A percentile compares a stretch with the other conserved stretches of the same genome.
phyloP scores from a whole-genome alignment of 2,888 invertebrate genomes.

The Cerceris rybyensis region DNA sequence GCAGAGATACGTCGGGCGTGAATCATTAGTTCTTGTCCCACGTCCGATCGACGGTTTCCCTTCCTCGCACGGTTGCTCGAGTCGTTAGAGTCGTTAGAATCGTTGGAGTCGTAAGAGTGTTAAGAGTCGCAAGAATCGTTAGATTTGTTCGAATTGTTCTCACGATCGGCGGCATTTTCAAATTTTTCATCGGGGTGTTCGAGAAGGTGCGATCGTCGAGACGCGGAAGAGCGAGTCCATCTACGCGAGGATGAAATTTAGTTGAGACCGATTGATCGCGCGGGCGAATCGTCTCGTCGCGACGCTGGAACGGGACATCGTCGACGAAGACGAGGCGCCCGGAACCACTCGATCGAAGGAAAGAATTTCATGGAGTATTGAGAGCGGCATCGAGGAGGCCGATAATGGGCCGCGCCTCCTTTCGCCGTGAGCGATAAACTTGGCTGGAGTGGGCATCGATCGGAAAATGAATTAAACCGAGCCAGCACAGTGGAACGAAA shows the following conservation, averaged over 20 bases:
- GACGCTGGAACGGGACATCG: too few relatives aligned
- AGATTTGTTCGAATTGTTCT: too few relatives aligned
- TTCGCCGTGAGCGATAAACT: slow-evolving; percentile 16
- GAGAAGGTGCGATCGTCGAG: too few relatives aligned
- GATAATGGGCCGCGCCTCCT: slow-evolving; percentile 55
- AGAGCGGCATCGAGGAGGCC: slow-evolving; percentile 28
- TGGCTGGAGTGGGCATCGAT: slow-evolving; percentile 16
- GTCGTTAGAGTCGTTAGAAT: neutral
- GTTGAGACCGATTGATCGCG: too few relatives aligned
- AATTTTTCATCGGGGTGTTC: too few relatives aligned
- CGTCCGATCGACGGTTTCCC: neutral
- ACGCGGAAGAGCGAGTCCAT: too few relatives aligned
- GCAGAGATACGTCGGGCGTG: slow-evolving; percentile 3
- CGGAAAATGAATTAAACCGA: slow-evolving; percentile 39
- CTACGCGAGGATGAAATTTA: too few relatives aligned
- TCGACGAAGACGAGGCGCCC: slow-evolving; percentile 17
- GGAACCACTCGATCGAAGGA: slow-evolving; percentile 25
- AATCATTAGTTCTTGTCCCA: slow-evolving; percentile 29
- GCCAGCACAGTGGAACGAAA: neutral
- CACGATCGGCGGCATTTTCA: neutral
- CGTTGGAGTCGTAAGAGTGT: too few relatives aligned
- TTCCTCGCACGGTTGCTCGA: neutral
- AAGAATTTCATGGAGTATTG: slow-evolving; percentile 54
- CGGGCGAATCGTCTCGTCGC: too few relatives aligned
- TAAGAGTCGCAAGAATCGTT: too few relatives aligned